Percentiles rank a stretch among this genome's conserved stretches.
These are phyloP conservation scores for Ceuthmochares aereus DNA, from an alignment of 2,113 vertebrate genomes.

Conservation along the genomic window DNA sequence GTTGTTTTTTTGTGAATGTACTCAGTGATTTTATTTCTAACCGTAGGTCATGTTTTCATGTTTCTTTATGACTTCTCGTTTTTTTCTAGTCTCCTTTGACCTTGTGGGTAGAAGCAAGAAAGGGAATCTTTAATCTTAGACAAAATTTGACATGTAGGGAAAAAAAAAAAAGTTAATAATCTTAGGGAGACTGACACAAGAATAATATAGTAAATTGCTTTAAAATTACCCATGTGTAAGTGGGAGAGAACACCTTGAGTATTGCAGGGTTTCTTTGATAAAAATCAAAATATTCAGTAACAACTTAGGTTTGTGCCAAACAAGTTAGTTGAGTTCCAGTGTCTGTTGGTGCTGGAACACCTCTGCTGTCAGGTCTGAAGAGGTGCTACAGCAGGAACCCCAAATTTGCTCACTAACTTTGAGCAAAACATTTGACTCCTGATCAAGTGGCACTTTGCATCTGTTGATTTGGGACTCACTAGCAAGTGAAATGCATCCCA, in stretches of 20 bases:
- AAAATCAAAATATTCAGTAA: slow-evolving; percentile 1
- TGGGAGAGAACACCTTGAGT: not conserved
- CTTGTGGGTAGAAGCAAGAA: not conserved
- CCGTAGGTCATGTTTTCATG: not conserved
- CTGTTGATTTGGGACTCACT: not conserved
- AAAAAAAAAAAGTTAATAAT: not conserved
- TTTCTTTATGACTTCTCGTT: not conserved
- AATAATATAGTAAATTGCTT: not conserved
- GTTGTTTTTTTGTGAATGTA: not conserved
- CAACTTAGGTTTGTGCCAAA: not conserved
- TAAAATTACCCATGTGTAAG: not conserved
- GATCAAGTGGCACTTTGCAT: not conserved
- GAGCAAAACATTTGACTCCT: not conserved
- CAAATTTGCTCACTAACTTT: not conserved
- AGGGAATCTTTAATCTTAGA: not conserved
- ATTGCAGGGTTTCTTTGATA: not conserved
- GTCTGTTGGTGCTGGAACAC: not conserved
- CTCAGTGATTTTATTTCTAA: not conserved
- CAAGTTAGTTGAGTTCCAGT: not conserved
- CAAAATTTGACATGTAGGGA: not conserved
- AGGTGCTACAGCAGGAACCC: not conserved
- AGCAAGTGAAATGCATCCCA: not conserved
- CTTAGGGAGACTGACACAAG: not conserved
- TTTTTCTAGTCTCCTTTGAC: not conserved
- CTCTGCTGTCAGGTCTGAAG: not conserved